Evolutionary conservation across 2,888 invertebrate species (phyloP).

Genomic region (Apodemia hepburni): DNA sequence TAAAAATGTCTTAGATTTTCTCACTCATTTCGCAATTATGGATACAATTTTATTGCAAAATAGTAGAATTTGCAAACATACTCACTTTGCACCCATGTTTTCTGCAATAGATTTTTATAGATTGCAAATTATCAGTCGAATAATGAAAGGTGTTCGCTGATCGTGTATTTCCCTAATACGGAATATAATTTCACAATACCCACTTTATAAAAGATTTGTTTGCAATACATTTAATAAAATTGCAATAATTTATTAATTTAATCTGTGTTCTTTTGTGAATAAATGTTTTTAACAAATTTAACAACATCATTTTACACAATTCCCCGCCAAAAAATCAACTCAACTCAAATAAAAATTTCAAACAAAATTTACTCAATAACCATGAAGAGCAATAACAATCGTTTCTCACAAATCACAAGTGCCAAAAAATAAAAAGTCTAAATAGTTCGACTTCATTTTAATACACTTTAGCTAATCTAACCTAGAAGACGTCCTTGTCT

Average conservation of each 20-base stretch:
- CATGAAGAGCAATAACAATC: constrained; percentile 21
- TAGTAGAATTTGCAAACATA: not conserved
- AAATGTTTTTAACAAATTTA: constrained; percentile 4
- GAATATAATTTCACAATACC: not conserved
- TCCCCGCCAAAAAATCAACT: not conserved
- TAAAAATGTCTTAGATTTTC: not conserved
- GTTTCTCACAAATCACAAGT: constrained; percentile 12
- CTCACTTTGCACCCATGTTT: not conserved
- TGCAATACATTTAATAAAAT: not conserved
- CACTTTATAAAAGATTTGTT: not conserved
- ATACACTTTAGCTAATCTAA: constrained; percentile 17
- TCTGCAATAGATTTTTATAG: not conserved
- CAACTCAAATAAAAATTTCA: constrained; percentile 12
- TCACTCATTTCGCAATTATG: not conserved
- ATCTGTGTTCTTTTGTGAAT: not conserved
- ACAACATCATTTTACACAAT: not conserved
- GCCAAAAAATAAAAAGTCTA: constrained; percentile 13
- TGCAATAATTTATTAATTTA: not conserved
- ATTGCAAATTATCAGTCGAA: not conserved
- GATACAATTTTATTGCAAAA: not conserved
- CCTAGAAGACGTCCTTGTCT: not conserved
- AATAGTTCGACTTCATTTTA: constrained; percentile 15
- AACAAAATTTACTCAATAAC: constrained; percentile 20
- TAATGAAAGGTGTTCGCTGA: not conserved
- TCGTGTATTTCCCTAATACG: not conserved